Conservation (phyloP, 2,113 vertebrate species). For the Gracilinanus agilis region DNA sequence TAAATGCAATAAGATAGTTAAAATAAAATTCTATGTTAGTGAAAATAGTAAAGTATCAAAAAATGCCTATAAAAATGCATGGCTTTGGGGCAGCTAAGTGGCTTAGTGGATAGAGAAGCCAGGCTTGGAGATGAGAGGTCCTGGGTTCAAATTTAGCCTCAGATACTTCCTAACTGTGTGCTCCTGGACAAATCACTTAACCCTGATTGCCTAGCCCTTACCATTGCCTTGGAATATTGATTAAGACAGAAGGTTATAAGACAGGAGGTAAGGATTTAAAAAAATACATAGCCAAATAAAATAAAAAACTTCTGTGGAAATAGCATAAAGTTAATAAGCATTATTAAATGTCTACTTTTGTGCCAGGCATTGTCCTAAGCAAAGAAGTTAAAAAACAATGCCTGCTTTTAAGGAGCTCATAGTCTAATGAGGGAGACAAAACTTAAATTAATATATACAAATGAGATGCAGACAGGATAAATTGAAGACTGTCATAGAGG, state of each 20-base stretch:
- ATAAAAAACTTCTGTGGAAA: background rate
- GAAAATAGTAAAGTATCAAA: background rate
- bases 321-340: background rate
- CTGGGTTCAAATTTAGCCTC: no score
- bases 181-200: no score
- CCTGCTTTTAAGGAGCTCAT: no score
- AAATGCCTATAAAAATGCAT: background rate
- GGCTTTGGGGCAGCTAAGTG: no score
- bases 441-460: background rate
- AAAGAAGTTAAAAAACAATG: background rate
- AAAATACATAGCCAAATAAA: background rate
- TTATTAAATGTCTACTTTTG: background rate
- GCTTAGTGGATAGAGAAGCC: no score
- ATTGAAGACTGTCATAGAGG: background rate
- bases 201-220: no score
- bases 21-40: background rate
- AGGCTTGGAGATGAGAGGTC: no score
- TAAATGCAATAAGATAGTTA: background rate
- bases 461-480: background rate
- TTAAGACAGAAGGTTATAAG: no score
- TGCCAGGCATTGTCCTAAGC: background rate
- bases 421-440: background rate
- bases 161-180: no score
- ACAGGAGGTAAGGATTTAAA: no score
- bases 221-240: no score